These are phyloP conservation scores for Phalera bucephala DNA, from an alignment of 2,888 invertebrate genomes.

Conservation along the genomic window DNA sequence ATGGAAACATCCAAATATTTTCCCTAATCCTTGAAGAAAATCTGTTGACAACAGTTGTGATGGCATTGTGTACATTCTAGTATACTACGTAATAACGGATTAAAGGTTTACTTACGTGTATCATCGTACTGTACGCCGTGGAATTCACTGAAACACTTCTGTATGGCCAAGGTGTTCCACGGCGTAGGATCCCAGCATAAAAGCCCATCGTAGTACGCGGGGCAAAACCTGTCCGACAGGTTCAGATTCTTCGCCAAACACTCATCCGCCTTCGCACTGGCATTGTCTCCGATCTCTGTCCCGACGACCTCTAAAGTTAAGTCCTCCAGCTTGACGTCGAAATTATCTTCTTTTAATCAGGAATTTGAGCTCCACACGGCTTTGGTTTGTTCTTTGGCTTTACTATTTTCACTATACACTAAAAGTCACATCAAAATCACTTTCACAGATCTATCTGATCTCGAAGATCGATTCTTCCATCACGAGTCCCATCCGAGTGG, in stretches of 20 bases:
- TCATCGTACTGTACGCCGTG: conserved; percentile 91
- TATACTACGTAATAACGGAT: conserved; percentile 5
- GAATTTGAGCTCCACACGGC: conserved; percentile 38
- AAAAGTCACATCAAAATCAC: conserved; percentile 33
- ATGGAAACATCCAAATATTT: no score
- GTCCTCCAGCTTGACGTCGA: conserved; percentile 76
- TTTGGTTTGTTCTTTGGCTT: conserved; percentile 54
- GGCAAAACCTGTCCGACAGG: conserved; percentile 75
- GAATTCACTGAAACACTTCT: conserved; percentile 91
- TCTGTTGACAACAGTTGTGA: no score
- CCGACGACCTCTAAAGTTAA: conserved; percentile 57
- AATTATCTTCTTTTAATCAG: conserved; percentile 35
- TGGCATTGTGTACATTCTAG: conserved; percentile 4
- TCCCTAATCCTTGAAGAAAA: no score
- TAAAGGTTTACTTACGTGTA: conserved; percentile 86
- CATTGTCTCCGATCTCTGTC: conserved; percentile 62
- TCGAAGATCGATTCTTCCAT: conserved; percentile 37
- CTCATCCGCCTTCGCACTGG: conserved; percentile 57
- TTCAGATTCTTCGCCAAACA: conserved; percentile 59
- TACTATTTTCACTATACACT: conserved; percentile 38
- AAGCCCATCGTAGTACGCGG: conserved; percentile 88
- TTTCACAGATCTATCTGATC: conserved; percentile 39
- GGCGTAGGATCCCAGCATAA: conserved; percentile 93
- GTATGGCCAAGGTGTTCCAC: conserved; percentile 85
- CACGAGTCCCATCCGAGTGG: conserved; percentile 19